Evolutionary conservation across 2,113 vertebrate genomes (phyloP).

Genomic region (Phalacrocorax carbo): DNA sequence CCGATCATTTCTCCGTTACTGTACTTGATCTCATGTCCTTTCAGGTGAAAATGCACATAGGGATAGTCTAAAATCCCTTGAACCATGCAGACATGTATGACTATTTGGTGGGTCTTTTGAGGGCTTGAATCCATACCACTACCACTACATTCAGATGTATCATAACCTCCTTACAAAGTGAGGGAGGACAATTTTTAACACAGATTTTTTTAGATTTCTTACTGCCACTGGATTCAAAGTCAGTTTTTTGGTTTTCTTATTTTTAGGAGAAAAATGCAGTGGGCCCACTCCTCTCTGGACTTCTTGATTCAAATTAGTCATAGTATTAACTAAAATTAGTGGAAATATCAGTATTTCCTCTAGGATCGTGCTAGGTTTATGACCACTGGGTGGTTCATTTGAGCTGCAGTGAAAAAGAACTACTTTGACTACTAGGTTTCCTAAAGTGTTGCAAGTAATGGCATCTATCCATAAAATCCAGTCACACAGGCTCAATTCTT

Average conservation of each 20-base stretch:
- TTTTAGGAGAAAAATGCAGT: neutral
- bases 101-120: neutral
- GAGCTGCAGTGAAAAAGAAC: neutral
- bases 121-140: neutral
- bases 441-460: neutral
- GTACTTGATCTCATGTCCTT: neutral
- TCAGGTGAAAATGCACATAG: neutral
- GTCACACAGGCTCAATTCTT: neutral
- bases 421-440: neutral
- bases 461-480: neutral
- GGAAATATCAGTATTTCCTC: neutral
- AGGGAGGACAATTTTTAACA: neutral
- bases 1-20: neutral
- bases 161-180: neutral
- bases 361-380: neutral
- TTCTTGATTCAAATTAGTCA: neutral
- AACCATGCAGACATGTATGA: neutral
- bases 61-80: neutral
- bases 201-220: neutral
- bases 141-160: neutral
- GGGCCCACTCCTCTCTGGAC: neutral
- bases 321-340: neutral
- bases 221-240: neutral
- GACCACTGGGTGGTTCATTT: neutral
- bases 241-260: neutral